Evolutionary conservation across 2,797 vertebrate species (phyloP), one percentile per base, ranked within the genome.

Genomic region (Crenuchus spilurus): DNA sequence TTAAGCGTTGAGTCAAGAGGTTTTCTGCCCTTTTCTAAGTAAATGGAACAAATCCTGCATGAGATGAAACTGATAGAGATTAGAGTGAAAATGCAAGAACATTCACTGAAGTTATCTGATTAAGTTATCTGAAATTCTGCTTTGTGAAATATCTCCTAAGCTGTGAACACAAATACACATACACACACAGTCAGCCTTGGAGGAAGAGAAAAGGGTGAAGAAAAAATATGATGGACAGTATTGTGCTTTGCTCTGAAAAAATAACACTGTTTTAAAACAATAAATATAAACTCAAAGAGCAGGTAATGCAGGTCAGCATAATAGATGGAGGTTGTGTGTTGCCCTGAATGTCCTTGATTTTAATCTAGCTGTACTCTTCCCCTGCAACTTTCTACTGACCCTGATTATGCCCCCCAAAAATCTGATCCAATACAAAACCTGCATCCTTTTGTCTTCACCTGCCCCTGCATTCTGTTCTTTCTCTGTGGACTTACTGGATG

Each of bases 321-420:
- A 7, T 28, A 24, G 18, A 33, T 18, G 33, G 18, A 66, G 5
- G 62, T 41, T 28, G 11, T 64, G 1, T 30, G 35, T 42, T 49
- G 9, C 41, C n/a, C 52, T 68, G 62, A 72, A 63, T 55, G 14
- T 62, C 20, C 16, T n/a, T 28, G 24, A n/a, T 41, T 8, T 58
- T 11, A 46, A 64, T 11, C 33, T 60, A 30, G 37, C 13, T 11
- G 33, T 54, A 71, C 7, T 75, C 6, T 46, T 70, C 14, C 26
- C 54, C 58, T 51, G 26, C 51, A 52, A 55, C 44, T 54, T n/a
- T 60, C 28, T 52, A 14, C 57, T 49, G 28, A 51, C 41, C 58
- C 73, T 65, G 51, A 16, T 26, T 68, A 22, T 52, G 66, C 44
- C 57, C 44, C 57, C 26, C 37, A 69, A 24, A 54, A 52, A 18